Evolutionary conservation across 2,888 invertebrate species (phyloP), one percentile per base, ranked within the genome.

Genomic region (Chalcosyrphus nemorum): DNA sequence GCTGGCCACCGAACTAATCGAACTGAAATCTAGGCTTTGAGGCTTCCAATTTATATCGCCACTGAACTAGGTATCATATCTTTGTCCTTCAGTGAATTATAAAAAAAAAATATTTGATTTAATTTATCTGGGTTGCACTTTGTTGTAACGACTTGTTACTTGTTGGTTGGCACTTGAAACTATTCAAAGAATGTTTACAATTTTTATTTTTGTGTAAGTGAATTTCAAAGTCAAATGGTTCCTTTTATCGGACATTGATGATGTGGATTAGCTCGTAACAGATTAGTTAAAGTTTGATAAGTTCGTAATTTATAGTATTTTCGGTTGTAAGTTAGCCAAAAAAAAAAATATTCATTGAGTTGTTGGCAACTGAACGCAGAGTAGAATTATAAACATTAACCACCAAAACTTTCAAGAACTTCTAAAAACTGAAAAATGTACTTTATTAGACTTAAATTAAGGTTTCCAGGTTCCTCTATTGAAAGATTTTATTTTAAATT

Each of bases 81-180:
- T 65, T 21, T 65, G 35, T 24, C 65, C 65, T 65, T 65, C 65
- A 11, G 7, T 19, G 21, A 19, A 38, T 57, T 19, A n/a, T 38
- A 19, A 32, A 19, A 15, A n/a, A 32, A 5, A 24, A 17, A 19
- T n/a, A 11, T 6, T 47, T 32, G 45, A 63, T 17, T 63, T 32
- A 19, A 15, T 50, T 32, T 65, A 32, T 63, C 63, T 63, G 13
- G 11, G 32, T 2, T 35, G 4, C 32, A 35, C 32, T 47, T 63
- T 29, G n/a, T 24, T 9, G 9, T 27, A n/a, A 29, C 13, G 13
- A 38, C 2, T 38, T 38, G 38, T 38, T 13, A 13, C 38, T 38
- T 13, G 13, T 38, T 38, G 13, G 13, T n/a, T 17, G 43, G 43
- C n/a, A 47, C 17, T 45, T 19, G 43, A 32, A 17, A 15, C 15